phyloP scores from a whole-genome alignment of 1,140 invertebrate genomes.

The Drosophila sp. region DNA sequence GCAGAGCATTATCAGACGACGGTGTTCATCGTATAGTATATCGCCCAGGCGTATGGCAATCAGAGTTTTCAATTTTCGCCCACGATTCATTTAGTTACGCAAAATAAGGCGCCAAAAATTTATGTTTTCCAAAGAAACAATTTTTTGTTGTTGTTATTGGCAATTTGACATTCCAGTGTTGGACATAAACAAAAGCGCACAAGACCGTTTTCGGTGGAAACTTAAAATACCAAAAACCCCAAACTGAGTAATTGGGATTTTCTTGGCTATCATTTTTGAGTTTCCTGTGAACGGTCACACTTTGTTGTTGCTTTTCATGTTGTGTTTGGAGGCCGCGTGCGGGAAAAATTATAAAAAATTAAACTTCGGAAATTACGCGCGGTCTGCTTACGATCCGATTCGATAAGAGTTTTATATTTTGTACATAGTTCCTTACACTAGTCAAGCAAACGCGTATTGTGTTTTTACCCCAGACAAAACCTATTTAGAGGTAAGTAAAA shows the following conservation, averaged over 20 bases:
- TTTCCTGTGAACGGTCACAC: not conserved
- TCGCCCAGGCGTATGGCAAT: conserved; percentile 57
- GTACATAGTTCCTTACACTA: conserved; percentile 1
- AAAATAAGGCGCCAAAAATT: conserved; percentile 2
- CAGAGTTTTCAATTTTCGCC: conserved; percentile 42
- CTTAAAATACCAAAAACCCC: no score
- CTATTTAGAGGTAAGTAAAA: not conserved
- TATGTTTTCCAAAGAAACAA: conserved; percentile 4
- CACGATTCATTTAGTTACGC: conserved; percentile 53
- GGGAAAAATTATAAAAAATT: not conserved
- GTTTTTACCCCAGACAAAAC: not conserved
- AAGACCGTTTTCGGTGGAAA: no score
- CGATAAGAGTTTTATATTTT: not conserved
- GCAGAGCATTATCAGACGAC: conserved; percentile 54
- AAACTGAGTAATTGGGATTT: not conserved
- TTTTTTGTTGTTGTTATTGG: conserved; percentile 5
- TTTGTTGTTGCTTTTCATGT: conserved; percentile 2
- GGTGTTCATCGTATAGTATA: conserved; percentile 61
- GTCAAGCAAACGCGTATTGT: not conserved
- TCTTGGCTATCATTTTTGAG: not conserved
- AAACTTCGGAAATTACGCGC: not conserved
- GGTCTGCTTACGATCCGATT: not conserved
- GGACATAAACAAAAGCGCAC: not conserved
- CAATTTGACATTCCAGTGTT: not conserved
- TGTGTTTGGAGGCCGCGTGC: conserved; percentile 5